Conservation (phyloP, 2,113 vertebrate species). For the Felis catus region F.catus_Fca126_mat1.0 CM031412.1:70625501-70626000, state of each 20-base stretch:
- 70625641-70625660: background rate
- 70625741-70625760: background rate
- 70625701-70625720: background rate
- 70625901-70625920: background rate
- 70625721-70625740: background rate
- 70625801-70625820: background rate
- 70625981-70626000: background rate
- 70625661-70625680: background rate
- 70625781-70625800: background rate
- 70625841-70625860: background rate
- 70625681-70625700: background rate
- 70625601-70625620: background rate
- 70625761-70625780: background rate
- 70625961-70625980: background rate
- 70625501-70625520: background rate
- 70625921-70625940: background rate
- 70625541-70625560: background rate
- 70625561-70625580: background rate
- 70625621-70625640: background rate
- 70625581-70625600: background rate
- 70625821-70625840: accelerated
- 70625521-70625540: background rate
- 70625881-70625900: background rate
- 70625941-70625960: background rate
- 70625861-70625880: background rate